Base-by-base conservation (phyloP, 2,113 vertebrate genomes). In the Crotalus helleri region DNA sequence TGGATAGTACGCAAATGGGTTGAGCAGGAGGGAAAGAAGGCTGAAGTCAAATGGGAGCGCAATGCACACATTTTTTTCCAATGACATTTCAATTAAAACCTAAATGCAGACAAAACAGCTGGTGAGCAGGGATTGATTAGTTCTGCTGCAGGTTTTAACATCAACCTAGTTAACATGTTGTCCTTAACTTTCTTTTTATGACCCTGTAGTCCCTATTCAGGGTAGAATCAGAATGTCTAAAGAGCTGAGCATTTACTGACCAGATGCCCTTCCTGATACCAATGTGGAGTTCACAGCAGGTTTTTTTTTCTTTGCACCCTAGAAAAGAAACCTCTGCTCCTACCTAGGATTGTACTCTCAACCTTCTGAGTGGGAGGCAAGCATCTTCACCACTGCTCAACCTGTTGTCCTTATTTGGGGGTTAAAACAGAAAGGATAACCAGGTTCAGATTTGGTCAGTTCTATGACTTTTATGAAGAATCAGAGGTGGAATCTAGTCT, bases 1-100 rank as follows among this genome's bases (percentile, higher is more conserved):
- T 81, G 92, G 69, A 94, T 64, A 90, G 91, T 90, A 93, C 12
- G 4, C 46, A 24, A 51, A 86, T 26, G 46, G 85, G 44, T 86
- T 46, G 44, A 26, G 44, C 64, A 24, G 92, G 91, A 92, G n/a
- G 59, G 64, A 33, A 51, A 0, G 81, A 33, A 51, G 1, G 51
- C 23, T 88, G 90, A 91, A 90, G 93, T 57, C 23, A 86, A 54
- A 91, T 85, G 4, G 33, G 33, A 81, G 17, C 6, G 1, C 74
- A 39, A 44, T 8, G 33, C 74, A 81, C 19, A 74, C 69, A 74
- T 33, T 33, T 7, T 55, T 57, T 57, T 3, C 64, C 15, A 3
- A 39, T 81, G 74, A 81, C 74, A 81, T 81, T 81, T 81, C 33
- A 81, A 81, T 81, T 81, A 81, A 81, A 81, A 17, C 17, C 74